A percentile compares a stretch with the other conserved stretches of the same genome.
phyloP scores from a whole-genome alignment of 2,888 invertebrate species.

The Apomyelois bistriatella region DNA sequence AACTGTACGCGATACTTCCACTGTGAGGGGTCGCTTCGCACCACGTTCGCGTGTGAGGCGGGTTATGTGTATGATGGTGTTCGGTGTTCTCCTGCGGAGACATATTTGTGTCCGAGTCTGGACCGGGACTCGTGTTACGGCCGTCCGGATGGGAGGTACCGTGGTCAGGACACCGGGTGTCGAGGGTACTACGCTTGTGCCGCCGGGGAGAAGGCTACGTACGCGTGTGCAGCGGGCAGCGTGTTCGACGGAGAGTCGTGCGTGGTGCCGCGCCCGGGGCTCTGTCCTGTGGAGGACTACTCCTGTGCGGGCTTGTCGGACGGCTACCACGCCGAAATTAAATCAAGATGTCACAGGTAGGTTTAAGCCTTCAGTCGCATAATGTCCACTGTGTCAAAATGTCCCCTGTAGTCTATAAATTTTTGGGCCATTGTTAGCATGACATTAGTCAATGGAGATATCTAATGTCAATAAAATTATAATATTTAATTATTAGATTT shows the following conservation, averaged over 20 bases:
- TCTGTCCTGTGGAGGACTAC: conserved; percentile 59
- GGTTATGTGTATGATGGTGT: conserved; percentile 69
- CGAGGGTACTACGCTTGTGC: conserved; percentile 81
- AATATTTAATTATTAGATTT: too few species aligned
- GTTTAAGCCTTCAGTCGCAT: background rate
- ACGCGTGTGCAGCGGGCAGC: conserved; percentile 74
- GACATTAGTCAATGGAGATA: too few species aligned
- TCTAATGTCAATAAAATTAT: too few species aligned
- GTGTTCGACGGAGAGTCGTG: conserved; percentile 80
- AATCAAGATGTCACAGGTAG: conserved; percentile 75
- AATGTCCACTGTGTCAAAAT: too few species aligned
- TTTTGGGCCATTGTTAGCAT: too few species aligned
- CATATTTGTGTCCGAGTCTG: conserved; percentile 67
- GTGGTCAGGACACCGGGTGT: conserved; percentile 72
- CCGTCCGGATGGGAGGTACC: conserved; percentile 78
- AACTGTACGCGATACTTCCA: conserved; percentile 76
- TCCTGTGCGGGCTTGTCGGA: conserved; percentile 73
- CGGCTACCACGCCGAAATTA: conserved; percentile 79
- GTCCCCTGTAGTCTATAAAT: too few species aligned
- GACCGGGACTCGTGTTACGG: conserved; percentile 74
- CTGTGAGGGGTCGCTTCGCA: conserved; percentile 63
- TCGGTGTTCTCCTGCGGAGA: conserved; percentile 50
- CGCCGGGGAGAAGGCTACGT: conserved; percentile 77
- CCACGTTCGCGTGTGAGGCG: conserved; percentile 57
- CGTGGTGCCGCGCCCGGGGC: conserved; percentile 49